Evolutionary conservation across 2,113 vertebrate genomes (phyloP).

Genomic region (Tragelaphus buxtoni): DNA sequence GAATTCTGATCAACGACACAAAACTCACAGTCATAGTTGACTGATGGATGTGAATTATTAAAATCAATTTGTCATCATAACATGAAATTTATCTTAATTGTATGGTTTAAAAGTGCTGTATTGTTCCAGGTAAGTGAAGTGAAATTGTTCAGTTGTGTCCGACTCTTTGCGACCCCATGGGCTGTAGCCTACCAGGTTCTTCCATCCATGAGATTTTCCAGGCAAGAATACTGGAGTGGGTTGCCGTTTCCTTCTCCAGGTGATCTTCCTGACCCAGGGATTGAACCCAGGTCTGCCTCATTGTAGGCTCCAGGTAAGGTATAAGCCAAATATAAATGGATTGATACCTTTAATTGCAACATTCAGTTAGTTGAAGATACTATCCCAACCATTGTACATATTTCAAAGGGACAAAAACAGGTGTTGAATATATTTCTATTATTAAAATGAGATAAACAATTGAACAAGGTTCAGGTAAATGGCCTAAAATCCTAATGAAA

Average conservation of each 20-base stretch:
- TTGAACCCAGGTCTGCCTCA: no score
- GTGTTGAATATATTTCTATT: background rate
- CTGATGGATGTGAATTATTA: background rate
- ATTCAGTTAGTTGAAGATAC: background rate
- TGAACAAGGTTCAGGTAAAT: background rate
- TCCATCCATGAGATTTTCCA: no score
- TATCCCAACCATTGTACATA: background rate
- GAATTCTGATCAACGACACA: background rate
- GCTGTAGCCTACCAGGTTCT: no score
- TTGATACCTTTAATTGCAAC: background rate
- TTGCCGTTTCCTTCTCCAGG: no score
- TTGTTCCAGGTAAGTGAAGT: background rate
- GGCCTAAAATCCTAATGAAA: background rate
- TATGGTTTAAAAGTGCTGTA: background rate
- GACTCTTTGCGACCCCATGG: no score
- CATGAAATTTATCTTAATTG: background rate
- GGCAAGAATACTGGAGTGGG: no score
- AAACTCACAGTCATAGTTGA: background rate
- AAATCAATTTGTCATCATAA: background rate
- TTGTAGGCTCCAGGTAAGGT: background rate
- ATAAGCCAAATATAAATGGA: background rate
- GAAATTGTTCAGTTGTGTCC: no score
- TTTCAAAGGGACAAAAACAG: background rate
- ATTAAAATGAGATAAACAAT: background rate
- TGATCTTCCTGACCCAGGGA: no score